Base-by-base conservation (phyloP, 2,113 vertebrate species). In the Passer domesticus region DNA sequence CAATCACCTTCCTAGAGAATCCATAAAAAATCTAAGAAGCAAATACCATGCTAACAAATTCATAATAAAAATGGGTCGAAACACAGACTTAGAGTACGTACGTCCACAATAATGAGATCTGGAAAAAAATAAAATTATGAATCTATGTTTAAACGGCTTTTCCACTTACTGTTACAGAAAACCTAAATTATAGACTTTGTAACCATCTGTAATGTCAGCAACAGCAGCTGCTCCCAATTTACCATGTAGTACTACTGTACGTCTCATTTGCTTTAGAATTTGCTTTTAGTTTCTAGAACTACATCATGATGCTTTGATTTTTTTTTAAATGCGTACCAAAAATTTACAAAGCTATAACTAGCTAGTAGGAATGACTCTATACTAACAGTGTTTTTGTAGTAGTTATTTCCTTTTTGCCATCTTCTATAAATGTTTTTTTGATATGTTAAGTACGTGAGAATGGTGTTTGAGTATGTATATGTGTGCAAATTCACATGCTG, bases 171-270 rank as follows among this genome's bases (percentile, higher is more conserved):
- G 55, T 90, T 89, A 67, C 70, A 96, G 91, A 96, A 98, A 97
- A 95, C 88, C 96, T 97, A 97, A 97, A 97, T 97, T 97, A 97
- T 94, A 96, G 81, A 97, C 93, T 97, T 97, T 94, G 84, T 93
- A 95, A 94, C 87, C 96, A 97, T 95, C 96, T 97, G 96, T 96
- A 97, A 97, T 97, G 92, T 94, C 89, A 97, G 78, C 91, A 97
- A 63, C 84, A 94, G 74, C 97, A 98, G 95, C 96, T 98, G 96
- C 80, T 93, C 95, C 35, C 74, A 96, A 97, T 96, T 96, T 96
- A 96, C 91, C 84, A 21, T 96, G 90, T 59, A 86, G 76, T 92
- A 76, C 50, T 95, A 93, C 95, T 96, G 89, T 95, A 93, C 60
- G 87, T 87, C 96, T 89, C 93, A 94, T 97, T 97, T 96, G 72